Evolutionary conservation across 1,140 invertebrate species (phyloP), one percentile per base, ranked within the genome.

Genomic region (Pachypsylla venusta): DNA sequence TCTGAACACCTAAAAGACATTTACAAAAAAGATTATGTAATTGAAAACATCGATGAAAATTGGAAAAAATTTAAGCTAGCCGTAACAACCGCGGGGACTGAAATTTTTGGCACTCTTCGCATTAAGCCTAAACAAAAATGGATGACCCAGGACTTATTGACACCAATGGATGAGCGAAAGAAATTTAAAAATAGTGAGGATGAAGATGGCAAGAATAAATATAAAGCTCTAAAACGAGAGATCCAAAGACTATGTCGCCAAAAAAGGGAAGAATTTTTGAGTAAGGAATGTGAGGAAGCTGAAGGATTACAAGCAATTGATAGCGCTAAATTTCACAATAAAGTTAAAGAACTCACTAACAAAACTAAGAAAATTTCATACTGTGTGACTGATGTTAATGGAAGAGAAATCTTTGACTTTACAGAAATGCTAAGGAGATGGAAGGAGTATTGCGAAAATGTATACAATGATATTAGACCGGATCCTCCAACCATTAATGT

Each of bases 241-340:
- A 58, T 58, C 35, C 24, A 58, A 30, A 58, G 40, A 58, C 20
- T 40, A 58, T 58, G 10, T 14, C 24, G 42, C 26, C 35, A 58
- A 58, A 58, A 39, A 25, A 58, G 40, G 40, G 35, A 58, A 42
- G 20, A 58, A 42, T 48, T 20, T 20, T 13, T 58, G 27, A 39
- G 40, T 2, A 30, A 53, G 19, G 19, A 48, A 27, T 58, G 39
- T 58, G 39, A 16, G 27, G 13, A 48, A 48, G 25, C 25, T 27
- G 42, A 58, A 30, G 1, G 35, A 30, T 16, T 57, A 27, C 25
- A 30, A 3, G 22, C 2, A 35, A 35, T 20, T 16, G 20, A 57
- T 35, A 35, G 56, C 7, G 26, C 35, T 14, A 24, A 53, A 58
- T 3, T 39, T 1, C 42, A 58, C 40, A 25, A 25, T 20, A 35